Base-by-base conservation (phyloP, 2,113 vertebrate genomes). In the Myotis lucifugus region DNA sequence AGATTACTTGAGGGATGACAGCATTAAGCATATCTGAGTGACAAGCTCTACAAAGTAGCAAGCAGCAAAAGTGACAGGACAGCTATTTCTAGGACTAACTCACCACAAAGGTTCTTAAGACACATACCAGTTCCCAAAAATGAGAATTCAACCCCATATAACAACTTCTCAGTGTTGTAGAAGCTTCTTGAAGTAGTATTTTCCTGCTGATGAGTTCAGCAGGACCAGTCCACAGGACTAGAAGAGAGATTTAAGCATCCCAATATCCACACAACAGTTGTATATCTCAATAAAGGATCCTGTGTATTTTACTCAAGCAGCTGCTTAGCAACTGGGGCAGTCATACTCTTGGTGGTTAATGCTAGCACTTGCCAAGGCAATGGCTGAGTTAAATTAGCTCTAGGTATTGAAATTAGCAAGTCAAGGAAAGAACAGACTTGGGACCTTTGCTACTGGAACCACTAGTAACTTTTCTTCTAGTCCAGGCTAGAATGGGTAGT, bases 1-100 rank as follows among this genome's bases (percentile, higher is more conserved):
- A 88, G 64, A 50, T 96, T 96, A 86, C 52, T 82, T 95, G 91
- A 96, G 54, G 50, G 37, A 89, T 89, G 98, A 98, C 96, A 97
- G 97, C 89, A 98, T 98, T n/a, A 89, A 98, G 98, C 95, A 95
- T 94, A 88, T 91, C 94, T 97, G 94, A 91, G 27, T 72, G 42
- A 92, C 25, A 97, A 83, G 89, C 0, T 97, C 95, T 8, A 61
- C 73, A 97, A 96, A 98, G 97, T 93, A 2, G 94, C 97, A 98
- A 98, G 97, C 96, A 92, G 95, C 91, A 76, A 93, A 96, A 73
- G 54, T 87, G 64, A 82, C 8, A 81, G 34, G 8, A 69, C 7
- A 91, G 70, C 27, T 85, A 82, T 54, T 97, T 96, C 78, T 90
- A 88, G 90, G 59, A 95, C 0, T 84, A 88, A 88, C 72, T 92